Percentiles rank a stretch among this genome's conserved stretches.
Evolutionary conservation across 2,888 invertebrate species (phyloP).

Genomic region (Ptilodon capucinus): DNA sequence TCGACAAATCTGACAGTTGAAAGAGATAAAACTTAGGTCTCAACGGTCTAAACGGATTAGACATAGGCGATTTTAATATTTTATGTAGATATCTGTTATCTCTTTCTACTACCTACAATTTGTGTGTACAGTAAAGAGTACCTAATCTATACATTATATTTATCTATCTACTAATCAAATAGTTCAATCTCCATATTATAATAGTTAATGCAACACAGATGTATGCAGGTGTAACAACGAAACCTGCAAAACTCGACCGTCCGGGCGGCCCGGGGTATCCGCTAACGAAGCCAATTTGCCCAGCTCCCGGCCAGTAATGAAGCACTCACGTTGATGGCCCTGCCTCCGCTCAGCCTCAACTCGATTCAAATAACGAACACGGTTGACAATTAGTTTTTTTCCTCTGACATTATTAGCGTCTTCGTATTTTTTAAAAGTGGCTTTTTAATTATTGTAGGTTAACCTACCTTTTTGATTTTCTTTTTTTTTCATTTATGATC

Average conservation of each 20-base stretch:
- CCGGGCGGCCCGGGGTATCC: slow-evolving; percentile 22
- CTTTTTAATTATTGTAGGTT: not conserved
- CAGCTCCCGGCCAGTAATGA: slow-evolving; percentile 42
- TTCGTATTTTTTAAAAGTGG: slow-evolving; percentile 16
- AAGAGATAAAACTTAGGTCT: too few species aligned
- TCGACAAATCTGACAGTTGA: too few species aligned
- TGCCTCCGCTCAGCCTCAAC: slow-evolving; percentile 7
- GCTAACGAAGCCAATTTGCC: slow-evolving; percentile 63
- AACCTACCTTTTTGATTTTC: not conserved
- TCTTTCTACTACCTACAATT: too few species aligned
- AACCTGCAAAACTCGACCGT: slow-evolving; percentile 21
- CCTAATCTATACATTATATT: too few species aligned
- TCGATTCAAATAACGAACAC: slow-evolving; percentile 16
- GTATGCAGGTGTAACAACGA: slow-evolving; percentile 15
- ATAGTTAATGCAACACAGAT: slow-evolving; percentile 5
- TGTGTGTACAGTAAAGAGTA: too few species aligned
- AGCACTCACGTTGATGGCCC: slow-evolving; percentile 31
- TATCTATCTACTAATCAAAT: not conserved
- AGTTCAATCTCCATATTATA: not conserved
- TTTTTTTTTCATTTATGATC: too few species aligned
- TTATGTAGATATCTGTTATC: too few species aligned
- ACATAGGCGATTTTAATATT: too few species aligned
- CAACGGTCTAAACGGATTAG: too few species aligned
- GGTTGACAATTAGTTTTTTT: slow-evolving; percentile 38
- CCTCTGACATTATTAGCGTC: slow-evolving; percentile 41